A percentile compares a stretch with the other conserved stretches of the same genome.
Evolutionary conservation across 2,113 vertebrate genomes (phyloP).

Genomic region (Nesoenas mayeri): DNA sequence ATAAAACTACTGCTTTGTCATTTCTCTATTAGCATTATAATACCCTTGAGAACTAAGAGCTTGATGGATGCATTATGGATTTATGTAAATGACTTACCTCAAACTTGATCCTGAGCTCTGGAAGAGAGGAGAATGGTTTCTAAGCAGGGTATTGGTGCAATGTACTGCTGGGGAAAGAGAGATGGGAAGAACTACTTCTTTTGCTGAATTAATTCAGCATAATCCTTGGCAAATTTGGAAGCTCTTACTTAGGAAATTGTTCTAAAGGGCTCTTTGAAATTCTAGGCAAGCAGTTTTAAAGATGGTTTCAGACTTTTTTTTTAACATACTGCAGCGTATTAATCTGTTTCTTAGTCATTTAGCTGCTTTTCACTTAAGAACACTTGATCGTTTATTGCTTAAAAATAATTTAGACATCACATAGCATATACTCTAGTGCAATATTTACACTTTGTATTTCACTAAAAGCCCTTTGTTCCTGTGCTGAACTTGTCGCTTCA

Average conservation of each 20-base stretch:
- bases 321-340: too few species aligned
- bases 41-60: slow-evolving; percentile 3
- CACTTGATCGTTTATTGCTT: background rate
- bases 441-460: background rate
- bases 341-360: background rate
- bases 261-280: slow-evolving; percentile 14
- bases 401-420: background rate
- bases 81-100: slow-evolving; percentile 67
- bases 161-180: slow-evolving; percentile 3
- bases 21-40: slow-evolving; percentile 60
- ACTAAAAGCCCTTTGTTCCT: background rate
- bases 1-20: slow-evolving; percentile 50
- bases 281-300: background rate
- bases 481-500: background rate
- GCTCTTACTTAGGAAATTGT: background rate
- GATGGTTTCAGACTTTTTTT: background rate
- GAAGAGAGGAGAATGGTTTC: slow-evolving; percentile 11
- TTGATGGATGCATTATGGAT: slow-evolving; percentile 59
- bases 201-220: slow-evolving; percentile 47
- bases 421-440: background rate
- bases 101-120: slow-evolving; percentile 18
- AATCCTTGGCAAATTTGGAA: slow-evolving; percentile 41
- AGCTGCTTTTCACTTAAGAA: background rate
- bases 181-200: background rate
- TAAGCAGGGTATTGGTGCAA: background rate